Evolutionary conservation across 2,113 vertebrate genomes (phyloP).

Genomic region (mouse (Mus musculus)): GRCm39 chr9:121812001-121812500

Average conservation of each 20-base stretch:
- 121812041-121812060: constrained; percentile 99
- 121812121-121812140: constrained; percentile 95
- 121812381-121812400: constrained; percentile 98
- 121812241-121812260: constrained; percentile 97
- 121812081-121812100: constrained; percentile 97
- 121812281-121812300: constrained; percentile 98
- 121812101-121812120: constrained; percentile 93
- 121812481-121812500: constrained; percentile 97
- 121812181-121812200: constrained; percentile 98
- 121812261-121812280: constrained; percentile 97
- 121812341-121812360: constrained; percentile 96
- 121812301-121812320: constrained; percentile 98
- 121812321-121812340: constrained; percentile 96
- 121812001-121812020: constrained; percentile 98
- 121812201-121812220: constrained; percentile 94
- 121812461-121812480: constrained; percentile 96
- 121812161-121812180: constrained; percentile 95
- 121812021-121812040: constrained; percentile 97
- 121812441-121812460: constrained; percentile 97
- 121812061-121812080: constrained; percentile 97
- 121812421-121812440: constrained; percentile 97
- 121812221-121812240: constrained; percentile 94
- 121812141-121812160: constrained; percentile 95
- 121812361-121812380: constrained; percentile 95
- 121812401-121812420: constrained; percentile 98